Conservation (phyloP, 2,113 vertebrate genomes). For the Ivindomyrus marchei region DNA sequence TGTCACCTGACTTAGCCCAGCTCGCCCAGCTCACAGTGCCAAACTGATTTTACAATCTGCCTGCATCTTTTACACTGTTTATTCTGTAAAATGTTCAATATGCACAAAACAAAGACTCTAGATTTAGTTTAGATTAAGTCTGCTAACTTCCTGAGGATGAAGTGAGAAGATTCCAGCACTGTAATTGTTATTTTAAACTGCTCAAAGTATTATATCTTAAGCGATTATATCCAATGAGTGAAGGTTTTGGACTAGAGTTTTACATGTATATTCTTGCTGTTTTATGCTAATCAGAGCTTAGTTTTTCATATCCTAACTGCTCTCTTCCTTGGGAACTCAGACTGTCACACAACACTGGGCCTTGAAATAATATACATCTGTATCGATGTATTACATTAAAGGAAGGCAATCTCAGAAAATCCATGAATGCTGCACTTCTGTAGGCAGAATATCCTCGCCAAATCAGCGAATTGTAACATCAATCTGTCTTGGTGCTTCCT, state of each 20-base stretch:
- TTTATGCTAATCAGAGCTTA: not conserved
- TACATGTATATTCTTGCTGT: not conserved
- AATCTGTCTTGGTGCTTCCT: constrained; percentile 15
- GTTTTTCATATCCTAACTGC: not conserved
- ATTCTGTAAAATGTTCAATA: not conserved
- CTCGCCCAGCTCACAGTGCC: not conserved
- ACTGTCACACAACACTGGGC: not conserved
- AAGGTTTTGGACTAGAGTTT: not conserved
- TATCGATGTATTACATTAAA: not conserved
- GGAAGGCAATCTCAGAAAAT: not conserved
- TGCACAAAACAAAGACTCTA: not conserved
- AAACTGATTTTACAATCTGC: not conserved
- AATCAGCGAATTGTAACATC: not conserved
- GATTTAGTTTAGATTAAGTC: not conserved
- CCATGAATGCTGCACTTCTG: not conserved
- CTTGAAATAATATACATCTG: not conserved
- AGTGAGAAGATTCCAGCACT: not conserved
- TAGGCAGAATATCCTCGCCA: not conserved
- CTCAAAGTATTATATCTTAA: not conserved
- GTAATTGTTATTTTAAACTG: not conserved
- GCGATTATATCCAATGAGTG: not conserved
- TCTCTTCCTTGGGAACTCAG: not conserved
- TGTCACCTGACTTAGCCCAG: not conserved
- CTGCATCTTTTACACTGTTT: not conserved
- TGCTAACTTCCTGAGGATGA: not conserved